Evolutionary conservation across 2,797 vertebrate species (phyloP), one percentile per base, ranked within the genome.

Genomic region (Lates japonicus): DNA sequence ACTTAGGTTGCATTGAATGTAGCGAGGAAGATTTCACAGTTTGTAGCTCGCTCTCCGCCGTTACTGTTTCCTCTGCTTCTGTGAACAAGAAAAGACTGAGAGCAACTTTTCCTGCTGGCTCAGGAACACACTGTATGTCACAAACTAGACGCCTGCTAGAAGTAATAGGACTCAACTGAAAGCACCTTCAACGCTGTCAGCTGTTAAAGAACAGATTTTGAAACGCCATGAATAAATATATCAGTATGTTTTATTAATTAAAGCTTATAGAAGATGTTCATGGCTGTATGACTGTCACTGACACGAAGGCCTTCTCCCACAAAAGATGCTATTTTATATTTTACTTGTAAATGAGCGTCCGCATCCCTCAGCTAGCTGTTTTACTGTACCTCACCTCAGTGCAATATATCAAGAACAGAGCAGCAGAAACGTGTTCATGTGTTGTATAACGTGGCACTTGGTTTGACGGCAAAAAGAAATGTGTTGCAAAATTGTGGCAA

Each of bases 61-160:
- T 76, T 51, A 64, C 46, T 10, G 71, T 48, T 71, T 86, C 69
- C 69, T 76, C 64, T 59, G 78, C 84, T 82, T 69, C 71, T 72
- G 13, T 33, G 63, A 65, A 80, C 63, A 29, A 29, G 25, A 51
- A 48, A 19, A 70, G 51, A 70, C 55, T 52, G 63, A 82, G 72
- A 74, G 70, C 74, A 59, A 55, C 68, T 69, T 77, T 82, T 95
- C 95, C 95, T 94, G 96, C 95, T 86, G 95, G 95, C 79, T 90
- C 95, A 51, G 95, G 95, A 96, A 90, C 80, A 68, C 59, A 39
- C 67, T 57, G 83, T 67, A 51, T 19, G 41, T 86, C 74, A 35
- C 3, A 12, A 39, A 67, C 17, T 2, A 46, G 57, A 29, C 25
- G 37, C 62, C 65, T 65, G 33, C 57, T 71, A 61, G 65, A 75